A percentile compares a stretch with the other conserved stretches of the same genome.
Evolutionary conservation across 2,888 invertebrate species (phyloP).

Genomic region (Polylopha cassiicola): DNA sequence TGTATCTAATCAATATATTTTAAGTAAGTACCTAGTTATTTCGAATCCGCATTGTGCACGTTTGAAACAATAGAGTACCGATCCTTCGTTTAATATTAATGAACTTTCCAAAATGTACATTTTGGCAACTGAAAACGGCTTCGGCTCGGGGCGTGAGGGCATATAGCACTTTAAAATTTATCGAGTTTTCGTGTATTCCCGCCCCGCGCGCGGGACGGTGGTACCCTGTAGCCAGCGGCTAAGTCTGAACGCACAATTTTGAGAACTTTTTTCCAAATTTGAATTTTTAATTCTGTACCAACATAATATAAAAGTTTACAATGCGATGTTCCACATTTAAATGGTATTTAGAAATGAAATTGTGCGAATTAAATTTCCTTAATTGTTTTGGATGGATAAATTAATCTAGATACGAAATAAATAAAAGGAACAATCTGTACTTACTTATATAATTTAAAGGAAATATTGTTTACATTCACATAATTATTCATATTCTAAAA

Average conservation of each 20-base stretch:
- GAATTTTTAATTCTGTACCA: conserved; percentile 17
- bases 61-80: conserved; percentile 15
- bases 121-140: conserved; percentile 45
- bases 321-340: neutral
- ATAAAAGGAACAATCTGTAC: no score
- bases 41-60: neutral
- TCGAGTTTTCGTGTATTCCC: conserved; percentile 65
- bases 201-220: conserved; percentile 22
- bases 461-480: no score
- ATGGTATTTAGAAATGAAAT: neutral
- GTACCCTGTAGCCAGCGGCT: conserved; percentile 23
- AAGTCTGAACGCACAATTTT: conserved; percentile 27
- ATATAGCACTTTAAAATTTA: conserved; percentile 67
- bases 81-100: conserved; percentile 17
- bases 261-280: conserved; percentile 26
- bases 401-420: no score
- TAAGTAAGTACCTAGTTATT: neutral
- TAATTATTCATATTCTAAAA: no score
- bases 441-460: no score
- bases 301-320: conserved; percentile 5
- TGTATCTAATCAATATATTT: neutral
- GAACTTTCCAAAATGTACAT: conserved; percentile 27
- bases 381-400: no score
- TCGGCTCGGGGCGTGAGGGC: conserved; percentile 48
- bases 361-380: no score